A percentile compares a stretch with the other conserved stretches of the same genome.
Conservation (phyloP, 2,797 vertebrate species). For the Aphelocoma californica region DNA sequence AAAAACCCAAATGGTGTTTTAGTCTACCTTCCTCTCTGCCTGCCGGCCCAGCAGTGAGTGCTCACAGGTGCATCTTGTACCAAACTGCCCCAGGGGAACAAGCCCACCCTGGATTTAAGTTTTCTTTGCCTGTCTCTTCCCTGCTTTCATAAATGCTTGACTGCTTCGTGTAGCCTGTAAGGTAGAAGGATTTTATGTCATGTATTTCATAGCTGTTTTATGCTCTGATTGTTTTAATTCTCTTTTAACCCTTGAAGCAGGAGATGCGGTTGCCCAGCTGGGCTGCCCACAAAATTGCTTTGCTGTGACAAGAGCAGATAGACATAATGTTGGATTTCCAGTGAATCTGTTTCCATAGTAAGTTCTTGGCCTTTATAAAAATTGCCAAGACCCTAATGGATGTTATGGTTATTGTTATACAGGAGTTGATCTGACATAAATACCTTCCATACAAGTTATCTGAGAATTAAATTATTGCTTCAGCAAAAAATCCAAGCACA, state of each 20-base stretch:
- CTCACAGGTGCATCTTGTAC: neutral
- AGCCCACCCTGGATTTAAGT: neutral
- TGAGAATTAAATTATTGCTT: neutral
- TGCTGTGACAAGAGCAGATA: neutral
- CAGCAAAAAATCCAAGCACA: neutral
- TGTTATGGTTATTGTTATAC: neutral
- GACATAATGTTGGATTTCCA: neutral
- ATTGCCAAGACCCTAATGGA: neutral
- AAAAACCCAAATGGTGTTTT: neutral
- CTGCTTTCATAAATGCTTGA: neutral
- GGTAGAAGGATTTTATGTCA: neutral
- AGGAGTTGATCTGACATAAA: neutral
- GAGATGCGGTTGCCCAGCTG: neutral
- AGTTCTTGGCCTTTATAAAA: neutral
- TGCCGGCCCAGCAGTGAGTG: neutral
- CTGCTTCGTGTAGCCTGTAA: neutral
- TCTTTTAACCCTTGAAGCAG: neutral
- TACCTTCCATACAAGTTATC: neutral
- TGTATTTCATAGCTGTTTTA: neutral
- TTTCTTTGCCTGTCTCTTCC: neutral
- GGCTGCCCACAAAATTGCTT: neutral
- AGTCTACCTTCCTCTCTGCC: neutral
- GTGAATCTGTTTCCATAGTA: neutral
- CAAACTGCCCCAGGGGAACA: accelerated
- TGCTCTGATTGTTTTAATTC: neutral